A percentile compares a stretch with the other conserved stretches of the same genome.
These are phyloP conservation scores for Reinhardtius hippoglossoides DNA, from an alignment of 2,113 vertebrate genomes.

Conservation along the genomic window DNA sequence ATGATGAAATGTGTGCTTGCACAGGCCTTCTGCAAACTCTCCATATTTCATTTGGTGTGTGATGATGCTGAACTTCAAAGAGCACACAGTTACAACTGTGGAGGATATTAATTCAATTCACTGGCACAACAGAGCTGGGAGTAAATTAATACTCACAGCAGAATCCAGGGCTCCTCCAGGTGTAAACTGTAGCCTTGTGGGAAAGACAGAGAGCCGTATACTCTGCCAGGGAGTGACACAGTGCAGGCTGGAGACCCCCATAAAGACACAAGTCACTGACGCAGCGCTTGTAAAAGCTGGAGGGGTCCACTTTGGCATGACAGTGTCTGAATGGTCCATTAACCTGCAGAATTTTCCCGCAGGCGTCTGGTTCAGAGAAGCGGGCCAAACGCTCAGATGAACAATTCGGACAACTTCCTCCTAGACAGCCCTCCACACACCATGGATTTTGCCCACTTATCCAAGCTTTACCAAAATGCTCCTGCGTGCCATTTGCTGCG, in stretches of 20 bases:
- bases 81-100: constrained; percentile 48
- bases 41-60: constrained; percentile 66
- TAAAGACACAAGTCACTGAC: constrained; percentile 72
- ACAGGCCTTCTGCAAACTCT: constrained; percentile 40
- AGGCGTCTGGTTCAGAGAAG: constrained; percentile 45
- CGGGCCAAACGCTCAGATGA: constrained; percentile 28
- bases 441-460: constrained; percentile 31
- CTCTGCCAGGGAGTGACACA: constrained; percentile 56
- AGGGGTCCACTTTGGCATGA: constrained; percentile 67
- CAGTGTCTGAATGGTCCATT: constrained; percentile 74
- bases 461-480: constrained; percentile 39
- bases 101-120: constrained; percentile 65
- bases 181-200: constrained; percentile 48
- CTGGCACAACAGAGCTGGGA: constrained; percentile 45
- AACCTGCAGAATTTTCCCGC: constrained; percentile 59
- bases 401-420: constrained; percentile 63
- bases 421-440: constrained; percentile 54
- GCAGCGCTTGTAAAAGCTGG: constrained; percentile 67
- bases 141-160: constrained; percentile 64
- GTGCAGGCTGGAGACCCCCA: constrained; percentile 50
- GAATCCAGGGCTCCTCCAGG: constrained; percentile 60
- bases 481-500: background rate
- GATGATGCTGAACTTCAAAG: constrained; percentile 66
- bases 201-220: constrained; percentile 60
- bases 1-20: constrained; percentile 46